Base-by-base conservation (phyloP, 2,797 vertebrate genomes). In the Macropus fuliginosus region DNA sequence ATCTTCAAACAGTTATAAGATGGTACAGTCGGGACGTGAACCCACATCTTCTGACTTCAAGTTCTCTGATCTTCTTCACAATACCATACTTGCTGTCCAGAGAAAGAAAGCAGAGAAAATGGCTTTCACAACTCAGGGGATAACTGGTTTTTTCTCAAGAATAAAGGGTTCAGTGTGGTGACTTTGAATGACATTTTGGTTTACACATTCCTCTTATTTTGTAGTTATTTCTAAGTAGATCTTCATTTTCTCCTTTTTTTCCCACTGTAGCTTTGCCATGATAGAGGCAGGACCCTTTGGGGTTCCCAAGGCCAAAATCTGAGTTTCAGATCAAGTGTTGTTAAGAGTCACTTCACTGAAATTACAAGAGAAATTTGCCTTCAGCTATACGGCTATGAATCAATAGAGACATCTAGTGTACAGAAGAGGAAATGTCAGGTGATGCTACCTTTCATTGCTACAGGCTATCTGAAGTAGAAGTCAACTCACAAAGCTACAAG, bases 371-470 rank as follows among this genome's bases (percentile, higher is more conserved):
- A 40, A 62, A 29, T 10, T 56, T 21, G 28, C 40, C 74, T 93
- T 56, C 12, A 1, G 0, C 62, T 27, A 55, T 14, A 5, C 52
- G 92, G 92, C 1, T 0, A 59, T 66, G 94, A 95, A 96, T 90
- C 92, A 57, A 57, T 29, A 91, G 95, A 92, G 97, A 81, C 95
- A 91, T 56, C 95, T 56, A 14, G 40, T 93, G 97, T 81, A 55
- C 92, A n/a, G 8, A 29, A 0, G 0, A 12, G 55, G 52, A 56
- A 91, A 90, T 55, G 54, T 54, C 59, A 13, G 0, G 1, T 18
- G 66, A 91, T 21, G 0, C 27, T 55, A 59, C 81, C 66, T 87
- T 90, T n/a, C 91, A 14, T 40, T 54, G 89, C 29, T 13, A 54
- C 50, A 40, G 31, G n/a, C 56, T 74, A 87, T 56, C 29, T 40